A percentile compares a stretch with the other conserved stretches of the same genome.
Conservation (phyloP, 2,797 vertebrate genomes). For the Streptopelia turtur region DNA sequence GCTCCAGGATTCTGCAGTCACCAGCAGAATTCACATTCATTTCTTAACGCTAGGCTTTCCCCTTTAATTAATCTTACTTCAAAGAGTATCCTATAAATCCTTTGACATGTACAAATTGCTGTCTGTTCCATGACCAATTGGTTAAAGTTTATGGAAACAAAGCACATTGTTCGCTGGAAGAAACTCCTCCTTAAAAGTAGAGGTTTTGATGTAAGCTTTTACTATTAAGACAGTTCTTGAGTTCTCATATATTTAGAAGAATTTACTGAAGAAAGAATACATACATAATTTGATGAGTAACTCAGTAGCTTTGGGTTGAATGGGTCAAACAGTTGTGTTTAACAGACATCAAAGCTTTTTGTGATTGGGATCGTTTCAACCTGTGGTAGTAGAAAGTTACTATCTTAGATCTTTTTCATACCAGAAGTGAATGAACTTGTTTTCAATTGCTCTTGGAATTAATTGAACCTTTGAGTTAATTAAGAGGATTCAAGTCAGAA, state of each 20-base stretch:
- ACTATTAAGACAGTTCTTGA: background rate
- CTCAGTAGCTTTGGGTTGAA: background rate
- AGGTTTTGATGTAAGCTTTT: background rate
- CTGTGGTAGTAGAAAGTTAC: background rate
- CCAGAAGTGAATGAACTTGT: background rate
- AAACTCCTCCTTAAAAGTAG: background rate
- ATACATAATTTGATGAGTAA: background rate
- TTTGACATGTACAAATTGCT: background rate
- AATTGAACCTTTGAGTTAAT: background rate
- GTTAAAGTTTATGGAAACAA: conserved; percentile 10
- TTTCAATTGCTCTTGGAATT: background rate
- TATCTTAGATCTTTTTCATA: background rate
- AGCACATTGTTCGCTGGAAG: background rate
- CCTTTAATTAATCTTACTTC: conserved; percentile 18
- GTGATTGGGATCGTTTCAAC: background rate
- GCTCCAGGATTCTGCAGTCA: background rate
- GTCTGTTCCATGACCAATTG: background rate
- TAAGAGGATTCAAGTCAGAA: background rate
- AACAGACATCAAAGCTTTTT: background rate
- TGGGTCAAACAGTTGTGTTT: background rate
- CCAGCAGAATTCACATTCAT: background rate
- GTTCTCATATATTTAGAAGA: background rate
- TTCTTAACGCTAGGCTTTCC: background rate
- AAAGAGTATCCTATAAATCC: background rate
- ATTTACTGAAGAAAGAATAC: background rate